Evolutionary conservation across 2,113 vertebrate genomes (phyloP), one percentile per base, ranked within the genome.

Genomic region (Neotragus moschatus): DNA sequence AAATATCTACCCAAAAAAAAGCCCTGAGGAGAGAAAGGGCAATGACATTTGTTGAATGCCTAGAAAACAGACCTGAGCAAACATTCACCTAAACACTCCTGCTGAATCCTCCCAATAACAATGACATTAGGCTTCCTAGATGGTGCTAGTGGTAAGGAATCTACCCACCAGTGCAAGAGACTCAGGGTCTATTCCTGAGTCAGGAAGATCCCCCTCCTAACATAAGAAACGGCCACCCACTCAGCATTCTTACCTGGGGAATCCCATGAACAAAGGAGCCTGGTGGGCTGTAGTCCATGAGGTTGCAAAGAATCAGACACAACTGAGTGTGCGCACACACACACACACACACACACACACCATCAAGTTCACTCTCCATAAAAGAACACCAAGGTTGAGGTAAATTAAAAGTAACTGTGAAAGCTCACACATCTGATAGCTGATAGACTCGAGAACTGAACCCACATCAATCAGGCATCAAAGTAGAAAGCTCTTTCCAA

Each of bases 161-260:
- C n/a, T 6, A 25, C 5, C 66, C 36, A 0, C 66, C 66, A 73
- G 13, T 25, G 66, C 66, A 73, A 23, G 66, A 73, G 66, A 73
- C 66, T 73, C 36, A 3, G n/a, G 19, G 6, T 73, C 36, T 25
- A 75, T 26, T 15, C 39, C 70, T 0, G 39, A 15, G 70, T 15
- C 70, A 75, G 11, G 70, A 43, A 43, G 39, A 75, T 3, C 0
- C 1, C 9, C 33, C 23, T 0, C 6, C 6, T 2, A 75, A 25
- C 14, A 3, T 26, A 75, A 25, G 39, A 43, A 75, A 26, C 0
- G 0, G 23, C 11, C 25, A 43, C 70, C 70, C 39, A 26, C 39
- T 75, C 70, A 75, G 36, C 23, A 75, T 14, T 75, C 36, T 75
- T 26, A 26, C 70, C 39, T 43, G 36, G 39, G 36, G 26, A 75